Conservation (phyloP, 2,113 vertebrate species). For the Atlantisia rogersi region DNA sequence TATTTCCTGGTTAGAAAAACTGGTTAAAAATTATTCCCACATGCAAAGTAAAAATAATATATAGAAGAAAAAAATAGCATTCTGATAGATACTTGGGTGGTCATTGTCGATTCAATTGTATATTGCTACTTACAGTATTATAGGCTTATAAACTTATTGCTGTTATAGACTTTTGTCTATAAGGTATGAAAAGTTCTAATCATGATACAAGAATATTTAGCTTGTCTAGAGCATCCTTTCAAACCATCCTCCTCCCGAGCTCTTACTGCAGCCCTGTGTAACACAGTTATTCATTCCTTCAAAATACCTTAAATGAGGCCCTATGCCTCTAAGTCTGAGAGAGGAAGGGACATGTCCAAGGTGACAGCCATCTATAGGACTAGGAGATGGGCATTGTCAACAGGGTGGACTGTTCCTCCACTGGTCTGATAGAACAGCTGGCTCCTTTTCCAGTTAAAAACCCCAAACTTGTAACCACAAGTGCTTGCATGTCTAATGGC, state of each 20-base stretch:
- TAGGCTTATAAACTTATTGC: too few species aligned
- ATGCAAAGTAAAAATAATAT: not conserved
- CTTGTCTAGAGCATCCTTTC: not conserved
- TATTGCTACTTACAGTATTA: not conserved
- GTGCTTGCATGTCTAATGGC: not conserved
- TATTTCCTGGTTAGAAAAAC: not conserved
- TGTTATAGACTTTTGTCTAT: not conserved
- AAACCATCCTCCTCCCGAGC: not conserved
- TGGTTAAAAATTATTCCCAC: not conserved
- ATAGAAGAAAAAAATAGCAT: not conserved
- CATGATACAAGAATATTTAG: not conserved
- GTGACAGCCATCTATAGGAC: not conserved
- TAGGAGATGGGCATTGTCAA: not conserved
- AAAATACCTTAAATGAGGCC: not conserved
- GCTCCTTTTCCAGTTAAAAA: not conserved
- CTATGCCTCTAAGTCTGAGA: not conserved
- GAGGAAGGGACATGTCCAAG: not conserved
- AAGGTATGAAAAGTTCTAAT: not conserved
- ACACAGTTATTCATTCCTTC: not conserved
- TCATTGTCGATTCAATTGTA: not conserved
- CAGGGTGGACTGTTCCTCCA: not conserved
- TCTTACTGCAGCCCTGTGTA: not conserved
- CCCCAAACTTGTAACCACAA: not conserved
- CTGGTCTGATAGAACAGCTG: not conserved
- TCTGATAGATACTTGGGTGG: not conserved